These are phyloP conservation scores for Mizuhopecten yessoensis DNA, from an alignment of 1,140 invertebrate genomes.

Conservation along the genomic window DNA sequence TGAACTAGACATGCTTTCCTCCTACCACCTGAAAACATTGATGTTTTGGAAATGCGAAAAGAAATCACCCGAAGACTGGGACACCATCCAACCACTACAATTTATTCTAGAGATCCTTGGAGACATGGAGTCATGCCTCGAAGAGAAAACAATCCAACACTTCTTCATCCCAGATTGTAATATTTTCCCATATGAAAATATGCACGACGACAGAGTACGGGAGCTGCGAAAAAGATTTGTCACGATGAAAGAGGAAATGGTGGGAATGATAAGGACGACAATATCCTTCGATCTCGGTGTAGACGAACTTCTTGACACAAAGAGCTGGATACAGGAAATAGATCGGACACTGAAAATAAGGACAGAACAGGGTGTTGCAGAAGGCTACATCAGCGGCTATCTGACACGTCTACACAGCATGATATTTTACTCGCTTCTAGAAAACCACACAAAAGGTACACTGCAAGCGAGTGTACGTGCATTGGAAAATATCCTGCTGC, in stretches of 20 bases:
- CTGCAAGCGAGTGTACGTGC: neutral
- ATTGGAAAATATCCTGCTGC: constrained; percentile 40
- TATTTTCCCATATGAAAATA: constrained; percentile 57
- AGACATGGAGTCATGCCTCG: constrained; percentile 10
- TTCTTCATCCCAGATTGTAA: constrained; percentile 55
- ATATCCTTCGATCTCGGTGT: constrained; percentile 42
- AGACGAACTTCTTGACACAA: neutral
- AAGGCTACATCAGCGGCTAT: constrained; percentile 54
- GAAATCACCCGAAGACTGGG: neutral
- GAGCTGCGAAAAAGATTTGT: neutral
- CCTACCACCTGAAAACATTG: constrained; percentile 60
- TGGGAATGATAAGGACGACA: neutral
- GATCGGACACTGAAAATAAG: neutral
- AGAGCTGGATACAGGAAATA: neutral
- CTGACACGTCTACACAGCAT: constrained; percentile 56
- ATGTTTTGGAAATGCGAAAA: constrained; percentile 47
- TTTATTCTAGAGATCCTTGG: constrained; percentile 32
- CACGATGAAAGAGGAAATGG: neutral
- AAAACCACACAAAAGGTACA: constrained; percentile 44
- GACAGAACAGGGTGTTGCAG: neutral
- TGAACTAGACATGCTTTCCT: constrained; percentile 51
- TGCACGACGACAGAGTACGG: neutral
- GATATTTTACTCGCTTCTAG: constrained; percentile 50
- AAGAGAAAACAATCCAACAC: constrained; percentile 44
- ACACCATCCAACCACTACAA: neutral